Evolutionary conservation across 1,140 invertebrate genomes (phyloP).

Genomic region (Tetramorium simillimum): DNA sequence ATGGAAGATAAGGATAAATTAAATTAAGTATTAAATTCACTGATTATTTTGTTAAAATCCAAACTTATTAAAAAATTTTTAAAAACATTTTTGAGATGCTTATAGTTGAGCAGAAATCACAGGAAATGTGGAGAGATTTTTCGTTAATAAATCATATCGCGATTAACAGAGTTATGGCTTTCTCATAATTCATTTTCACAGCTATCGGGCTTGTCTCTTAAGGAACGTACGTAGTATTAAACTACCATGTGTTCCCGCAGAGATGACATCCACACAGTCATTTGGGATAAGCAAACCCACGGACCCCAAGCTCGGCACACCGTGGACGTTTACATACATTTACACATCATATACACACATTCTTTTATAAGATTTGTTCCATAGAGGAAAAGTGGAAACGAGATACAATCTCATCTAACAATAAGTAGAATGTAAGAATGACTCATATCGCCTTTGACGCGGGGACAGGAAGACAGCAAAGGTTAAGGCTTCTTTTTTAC

Average conservation of each 20-base stretch:
- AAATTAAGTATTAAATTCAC: not conserved
- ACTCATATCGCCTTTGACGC: not conserved
- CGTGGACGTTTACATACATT: not conserved
- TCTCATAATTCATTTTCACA: slow-evolving; percentile 52
- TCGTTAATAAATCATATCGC: slow-evolving; percentile 8
- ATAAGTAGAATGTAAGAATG: not conserved
- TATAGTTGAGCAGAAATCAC: not conserved
- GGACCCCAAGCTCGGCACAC: not conserved
- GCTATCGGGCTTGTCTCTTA: slow-evolving; percentile 19
- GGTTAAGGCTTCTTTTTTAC: not conserved
- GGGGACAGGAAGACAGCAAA: not conserved
- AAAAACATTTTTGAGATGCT: not conserved
- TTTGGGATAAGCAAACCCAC: not conserved
- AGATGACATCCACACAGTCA: not conserved
- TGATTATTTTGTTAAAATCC: not conserved
- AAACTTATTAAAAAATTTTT: not conserved
- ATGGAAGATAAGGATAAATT: not conserved
- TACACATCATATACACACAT: not conserved
- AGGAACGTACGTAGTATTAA: not conserved
- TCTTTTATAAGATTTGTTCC: not conserved
- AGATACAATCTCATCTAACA: not conserved
- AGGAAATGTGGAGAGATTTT: not conserved
- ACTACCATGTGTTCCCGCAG: not conserved
- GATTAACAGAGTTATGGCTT: slow-evolving; percentile 4
- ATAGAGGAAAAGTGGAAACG: not conserved